Percentiles rank a stretch among this genome's conserved stretches.
These are phyloP conservation scores for Zygothrica quintamaculata DNA, from an alignment of 2,888 invertebrate species.

Conservation along the genomic window DNA sequence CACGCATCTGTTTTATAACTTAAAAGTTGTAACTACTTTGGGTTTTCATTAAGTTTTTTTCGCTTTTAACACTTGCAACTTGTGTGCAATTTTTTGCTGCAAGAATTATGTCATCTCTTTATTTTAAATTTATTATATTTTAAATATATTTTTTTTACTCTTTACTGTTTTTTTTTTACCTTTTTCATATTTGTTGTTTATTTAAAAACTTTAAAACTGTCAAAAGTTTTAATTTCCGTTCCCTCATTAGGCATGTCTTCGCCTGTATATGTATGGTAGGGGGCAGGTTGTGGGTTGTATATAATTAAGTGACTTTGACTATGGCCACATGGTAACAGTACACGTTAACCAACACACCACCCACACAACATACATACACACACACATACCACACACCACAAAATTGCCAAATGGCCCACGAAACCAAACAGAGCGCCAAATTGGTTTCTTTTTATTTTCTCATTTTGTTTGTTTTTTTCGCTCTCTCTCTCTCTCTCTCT, in stretches of 20 bases:
- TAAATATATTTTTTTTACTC: too few species aligned
- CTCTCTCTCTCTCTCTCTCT: neutral
- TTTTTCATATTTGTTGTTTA: slow-evolving; percentile 36
- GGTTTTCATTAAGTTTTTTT: slow-evolving; percentile 5
- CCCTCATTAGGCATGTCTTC: slow-evolving; percentile 53
- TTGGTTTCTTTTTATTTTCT: slow-evolving; percentile 12
- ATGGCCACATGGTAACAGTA: slow-evolving; percentile 10
- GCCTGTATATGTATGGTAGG: neutral
- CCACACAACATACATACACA: slow-evolving; percentile 21
- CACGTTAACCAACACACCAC: slow-evolving; percentile 26
- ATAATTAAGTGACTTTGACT: slow-evolving; percentile 44
- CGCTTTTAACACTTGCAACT: slow-evolving; percentile 20
- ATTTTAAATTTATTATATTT: too few species aligned
- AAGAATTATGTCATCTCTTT: slow-evolving; percentile 63
- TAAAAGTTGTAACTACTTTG: slow-evolving; percentile 19
- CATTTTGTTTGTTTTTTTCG: slow-evolving; percentile 19
- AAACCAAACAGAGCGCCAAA: slow-evolving; percentile 15
- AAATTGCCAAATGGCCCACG: slow-evolving; percentile 38
- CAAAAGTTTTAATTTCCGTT: slow-evolving; percentile 65
- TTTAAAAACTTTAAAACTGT: slow-evolving; percentile 28
- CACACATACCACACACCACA: slow-evolving; percentile 1
- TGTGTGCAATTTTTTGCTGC: slow-evolving; percentile 6
- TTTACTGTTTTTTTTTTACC: too few species aligned
- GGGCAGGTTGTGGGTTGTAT: neutral
- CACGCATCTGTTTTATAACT: slow-evolving; percentile 61